Percentiles rank a stretch among this genome's conserved stretches.
phyloP scores from a whole-genome alignment of 2,113 vertebrate species.

The Vanacampus margaritifer region DNA sequence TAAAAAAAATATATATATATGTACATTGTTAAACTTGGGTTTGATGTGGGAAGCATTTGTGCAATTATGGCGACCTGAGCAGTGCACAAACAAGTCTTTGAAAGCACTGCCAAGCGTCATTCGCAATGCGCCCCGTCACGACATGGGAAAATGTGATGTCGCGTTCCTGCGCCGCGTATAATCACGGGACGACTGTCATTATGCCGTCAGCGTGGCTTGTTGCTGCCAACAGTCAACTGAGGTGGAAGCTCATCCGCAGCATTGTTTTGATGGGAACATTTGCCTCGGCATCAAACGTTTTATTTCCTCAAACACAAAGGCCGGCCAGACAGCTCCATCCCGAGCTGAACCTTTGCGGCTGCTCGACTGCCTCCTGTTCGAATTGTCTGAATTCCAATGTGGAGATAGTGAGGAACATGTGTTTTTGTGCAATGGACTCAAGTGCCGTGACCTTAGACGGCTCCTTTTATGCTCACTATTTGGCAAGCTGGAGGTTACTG shows the following conservation, averaged over 20 bases:
- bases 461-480: background rate
- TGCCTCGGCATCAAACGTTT: constrained; percentile 28
- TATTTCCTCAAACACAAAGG: constrained; percentile 28
- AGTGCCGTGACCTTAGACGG: background rate
- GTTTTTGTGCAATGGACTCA: background rate
- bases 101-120: constrained; percentile 32
- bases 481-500: background rate
- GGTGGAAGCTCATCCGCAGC: constrained; percentile 33
- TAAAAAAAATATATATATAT: no score
- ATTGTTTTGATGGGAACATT: constrained; percentile 7
- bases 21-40: constrained; percentile 4
- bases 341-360: constrained; percentile 1
- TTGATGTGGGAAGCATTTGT: background rate
- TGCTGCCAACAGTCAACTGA: constrained; percentile 27
- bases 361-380: constrained; percentile 46
- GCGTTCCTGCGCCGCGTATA: constrained; percentile 40
- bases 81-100: constrained; percentile 29
- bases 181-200: constrained; percentile 60
- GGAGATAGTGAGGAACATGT: constrained; percentile 8
- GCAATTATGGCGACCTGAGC: constrained; percentile 5
- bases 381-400: constrained; percentile 47
- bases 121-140: constrained; percentile 34
- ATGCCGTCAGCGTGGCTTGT: constrained; percentile 45
- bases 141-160: constrained; percentile 48
- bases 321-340: constrained; percentile 10